phyloP scores from a whole-genome alignment of 2,888 invertebrate species.

The Polyommatus iphigenia region DNA sequence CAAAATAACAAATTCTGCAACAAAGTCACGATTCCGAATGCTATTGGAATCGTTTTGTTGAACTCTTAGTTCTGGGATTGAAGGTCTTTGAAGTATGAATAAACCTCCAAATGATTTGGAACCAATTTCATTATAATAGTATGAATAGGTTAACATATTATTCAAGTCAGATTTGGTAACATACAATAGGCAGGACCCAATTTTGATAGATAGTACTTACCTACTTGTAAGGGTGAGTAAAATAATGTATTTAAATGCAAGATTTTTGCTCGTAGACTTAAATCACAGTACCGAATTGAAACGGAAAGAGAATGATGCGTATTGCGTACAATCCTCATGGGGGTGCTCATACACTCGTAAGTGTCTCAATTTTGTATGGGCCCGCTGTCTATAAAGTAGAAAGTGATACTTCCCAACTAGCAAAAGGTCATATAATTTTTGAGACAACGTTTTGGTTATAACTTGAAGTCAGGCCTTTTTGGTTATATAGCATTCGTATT shows the following conservation, averaged over 20 bases:
- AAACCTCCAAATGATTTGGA: constrained; percentile 28
- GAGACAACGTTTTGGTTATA: too few relatives aligned
- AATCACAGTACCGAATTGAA: background rate
- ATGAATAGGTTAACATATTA: constrained; percentile 3
- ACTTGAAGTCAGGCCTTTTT: too few relatives aligned
- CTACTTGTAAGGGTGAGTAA: background rate
- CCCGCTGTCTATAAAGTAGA: too few relatives aligned
- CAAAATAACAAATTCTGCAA: constrained; percentile 32
- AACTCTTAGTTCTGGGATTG: constrained; percentile 49
- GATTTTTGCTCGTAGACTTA: background rate
- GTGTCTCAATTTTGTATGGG: background rate
- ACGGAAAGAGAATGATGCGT: background rate
- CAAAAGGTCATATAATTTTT: too few relatives aligned
- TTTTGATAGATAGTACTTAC: background rate
- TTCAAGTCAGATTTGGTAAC: background rate
- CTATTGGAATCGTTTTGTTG: constrained; percentile 47
- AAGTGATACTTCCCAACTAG: too few relatives aligned
- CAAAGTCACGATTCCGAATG: constrained; percentile 47
- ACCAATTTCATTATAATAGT: constrained; percentile 16
- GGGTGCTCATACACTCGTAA: too few relatives aligned
- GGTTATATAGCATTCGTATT: too few relatives aligned
- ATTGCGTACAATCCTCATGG: too few relatives aligned
- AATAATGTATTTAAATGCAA: background rate
- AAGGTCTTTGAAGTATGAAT: constrained; percentile 38
- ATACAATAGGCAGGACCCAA: background rate